Percentiles rank a stretch among this genome's conserved stretches.
Evolutionary conservation across 2,888 invertebrate species (phyloP).

Genomic region (Eupithecia subumbrata): DNA sequence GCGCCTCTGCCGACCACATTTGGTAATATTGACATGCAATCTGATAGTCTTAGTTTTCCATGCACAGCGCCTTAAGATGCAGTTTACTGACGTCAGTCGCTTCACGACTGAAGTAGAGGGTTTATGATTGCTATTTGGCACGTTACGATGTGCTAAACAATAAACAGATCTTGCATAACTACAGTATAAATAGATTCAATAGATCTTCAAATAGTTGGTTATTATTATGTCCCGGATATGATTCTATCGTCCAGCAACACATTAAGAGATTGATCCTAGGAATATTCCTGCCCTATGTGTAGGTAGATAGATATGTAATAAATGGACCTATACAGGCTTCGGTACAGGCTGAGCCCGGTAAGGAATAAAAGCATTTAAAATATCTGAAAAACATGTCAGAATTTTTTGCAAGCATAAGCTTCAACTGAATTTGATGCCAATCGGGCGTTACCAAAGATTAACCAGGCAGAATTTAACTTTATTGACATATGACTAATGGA

Average conservation of each 20-base stretch:
- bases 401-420: background rate
- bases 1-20: too few relatives aligned
- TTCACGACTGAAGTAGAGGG: background rate
- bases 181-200: slow-evolving; percentile 31
- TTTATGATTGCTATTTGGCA: slow-evolving; percentile 34
- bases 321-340: background rate
- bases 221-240: slow-evolving; percentile 12
- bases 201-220: slow-evolving; percentile 9
- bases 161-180: slow-evolving; percentile 39
- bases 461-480: background rate
- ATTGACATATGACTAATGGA: background rate
- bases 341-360: background rate
- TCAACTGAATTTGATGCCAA: background rate
- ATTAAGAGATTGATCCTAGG: background rate
- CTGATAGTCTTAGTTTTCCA: too few relatives aligned
- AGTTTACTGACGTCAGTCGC: background rate
- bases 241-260: background rate
- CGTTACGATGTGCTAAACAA: slow-evolving; percentile 37
- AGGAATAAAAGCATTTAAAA: background rate
- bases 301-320: background rate
- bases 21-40: too few relatives aligned
- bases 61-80: too few relatives aligned
- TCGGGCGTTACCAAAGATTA: background rate
- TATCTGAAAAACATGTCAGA: background rate
- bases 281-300: background rate